Evolutionary conservation across 1,140 invertebrate genomes (phyloP).

Genomic region (Bombus superbus): DNA sequence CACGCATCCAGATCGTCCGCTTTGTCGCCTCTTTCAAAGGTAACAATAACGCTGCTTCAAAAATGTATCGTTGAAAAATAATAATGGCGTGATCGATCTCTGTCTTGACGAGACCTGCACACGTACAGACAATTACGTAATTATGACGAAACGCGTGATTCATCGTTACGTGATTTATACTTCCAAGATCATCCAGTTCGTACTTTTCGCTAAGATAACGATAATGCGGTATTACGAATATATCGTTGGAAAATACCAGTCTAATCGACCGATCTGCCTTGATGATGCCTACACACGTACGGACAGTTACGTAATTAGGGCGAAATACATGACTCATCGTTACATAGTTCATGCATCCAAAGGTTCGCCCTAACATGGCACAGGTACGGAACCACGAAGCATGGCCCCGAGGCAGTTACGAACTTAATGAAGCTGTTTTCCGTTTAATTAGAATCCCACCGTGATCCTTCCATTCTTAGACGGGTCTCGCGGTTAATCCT

Average conservation of each 20-base stretch:
- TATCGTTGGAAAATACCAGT: neutral
- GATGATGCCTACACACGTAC: neutral
- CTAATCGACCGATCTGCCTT: neutral
- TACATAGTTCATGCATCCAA: constrained; percentile 46
- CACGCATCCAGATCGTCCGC: too few relatives aligned
- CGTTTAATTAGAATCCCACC: constrained; percentile 78
- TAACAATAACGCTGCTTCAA: too few relatives aligned
- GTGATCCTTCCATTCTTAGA: constrained; percentile 76
- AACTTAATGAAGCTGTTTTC: constrained; percentile 79
- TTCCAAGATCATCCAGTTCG: too few relatives aligned
- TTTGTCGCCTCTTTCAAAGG: too few relatives aligned
- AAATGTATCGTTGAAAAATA: neutral
- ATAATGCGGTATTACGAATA: neutral
- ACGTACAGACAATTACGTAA: too few relatives aligned
- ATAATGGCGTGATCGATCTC: neutral
- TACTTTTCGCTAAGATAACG: too few relatives aligned
- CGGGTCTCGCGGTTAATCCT: constrained; percentile 71
- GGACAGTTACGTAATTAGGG: constrained; percentile 40
- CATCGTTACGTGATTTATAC: too few relatives aligned
- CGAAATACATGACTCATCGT: constrained; percentile 52
- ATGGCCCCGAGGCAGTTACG: constrained; percentile 69
- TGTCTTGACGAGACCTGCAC: neutral
- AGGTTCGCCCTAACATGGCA: constrained; percentile 50
- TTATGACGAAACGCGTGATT: constrained; percentile 7
- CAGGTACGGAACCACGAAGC: constrained; percentile 61